Percentiles rank a stretch among this genome's conserved stretches.
Conservation (phyloP, 2,888 invertebrate species). For the Drosophila flavopinicola region DNA sequence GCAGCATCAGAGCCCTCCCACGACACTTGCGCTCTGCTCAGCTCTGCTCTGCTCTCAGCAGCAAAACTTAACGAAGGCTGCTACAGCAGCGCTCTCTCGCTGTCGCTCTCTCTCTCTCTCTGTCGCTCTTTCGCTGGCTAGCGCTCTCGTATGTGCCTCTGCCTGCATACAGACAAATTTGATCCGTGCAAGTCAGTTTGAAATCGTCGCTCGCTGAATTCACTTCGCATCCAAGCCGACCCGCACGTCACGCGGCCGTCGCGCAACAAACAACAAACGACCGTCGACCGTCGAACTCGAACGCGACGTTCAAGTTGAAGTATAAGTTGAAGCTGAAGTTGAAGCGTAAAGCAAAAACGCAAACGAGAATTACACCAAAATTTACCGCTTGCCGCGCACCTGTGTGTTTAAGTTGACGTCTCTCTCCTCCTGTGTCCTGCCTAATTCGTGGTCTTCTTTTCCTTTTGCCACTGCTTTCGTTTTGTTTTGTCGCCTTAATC, state of each 20-base stretch:
- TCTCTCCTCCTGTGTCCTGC: slow-evolving; percentile 31
- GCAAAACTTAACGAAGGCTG: slow-evolving; percentile 46
- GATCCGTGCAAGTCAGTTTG: slow-evolving; percentile 65
- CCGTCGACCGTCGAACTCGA: slow-evolving; percentile 49
- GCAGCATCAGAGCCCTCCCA: slow-evolving; percentile 60
- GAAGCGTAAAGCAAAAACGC: slow-evolving; percentile 35
- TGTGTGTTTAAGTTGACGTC: slow-evolving; percentile 21
- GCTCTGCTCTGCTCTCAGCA: slow-evolving; percentile 18
- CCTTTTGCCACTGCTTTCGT: slow-evolving; percentile 4
- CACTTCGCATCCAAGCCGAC: slow-evolving; percentile 55
- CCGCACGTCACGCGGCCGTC: slow-evolving; percentile 60
- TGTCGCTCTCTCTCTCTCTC: slow-evolving; percentile 7
- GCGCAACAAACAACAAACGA: slow-evolving; percentile 62
- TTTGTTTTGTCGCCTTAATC: slow-evolving; percentile 28
- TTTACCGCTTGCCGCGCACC: slow-evolving; percentile 48
- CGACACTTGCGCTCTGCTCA: slow-evolving; percentile 65
- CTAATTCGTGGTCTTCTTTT: slow-evolving; percentile 32
- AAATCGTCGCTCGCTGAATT: slow-evolving; percentile 79
- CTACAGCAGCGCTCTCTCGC: slow-evolving; percentile 6
- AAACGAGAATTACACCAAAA: slow-evolving; percentile 44
- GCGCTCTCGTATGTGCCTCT: slow-evolving; percentile 9
- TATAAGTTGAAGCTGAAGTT: slow-evolving; percentile 37
- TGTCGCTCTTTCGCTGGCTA: slow-evolving; percentile 2
- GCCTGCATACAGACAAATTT: slow-evolving; percentile 37
- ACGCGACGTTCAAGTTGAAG: slow-evolving; percentile 35